Conservation (phyloP, 2,113 vertebrate genomes). For the Albula glossodonta region DNA sequence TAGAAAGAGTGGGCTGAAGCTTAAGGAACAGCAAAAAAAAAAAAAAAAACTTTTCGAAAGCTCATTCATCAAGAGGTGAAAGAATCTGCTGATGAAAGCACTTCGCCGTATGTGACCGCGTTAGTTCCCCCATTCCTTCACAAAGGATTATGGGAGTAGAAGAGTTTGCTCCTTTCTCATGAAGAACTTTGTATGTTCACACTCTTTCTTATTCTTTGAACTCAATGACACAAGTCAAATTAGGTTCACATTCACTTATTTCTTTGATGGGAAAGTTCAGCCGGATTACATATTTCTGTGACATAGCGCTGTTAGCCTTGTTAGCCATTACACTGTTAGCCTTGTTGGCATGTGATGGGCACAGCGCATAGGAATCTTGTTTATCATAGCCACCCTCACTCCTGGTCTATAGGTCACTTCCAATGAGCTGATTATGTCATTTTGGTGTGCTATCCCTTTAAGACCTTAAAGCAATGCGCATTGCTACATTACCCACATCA, state of each 20-base stretch:
- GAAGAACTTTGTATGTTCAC: neutral
- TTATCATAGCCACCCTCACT: too few species aligned
- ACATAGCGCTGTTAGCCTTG: too few species aligned
- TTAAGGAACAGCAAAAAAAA: neutral
- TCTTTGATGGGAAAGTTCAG: neutral
- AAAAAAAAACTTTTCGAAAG: neutral
- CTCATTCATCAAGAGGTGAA: neutral
- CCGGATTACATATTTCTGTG: too few species aligned
- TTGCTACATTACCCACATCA: too few species aligned
- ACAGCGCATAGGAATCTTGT: too few species aligned
- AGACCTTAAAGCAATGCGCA: too few species aligned
- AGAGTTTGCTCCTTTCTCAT: neutral
- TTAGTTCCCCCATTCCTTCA: slow-evolving; percentile 7
- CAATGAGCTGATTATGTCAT: too few species aligned
- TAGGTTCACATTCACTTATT: neutral
- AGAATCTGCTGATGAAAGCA: neutral
- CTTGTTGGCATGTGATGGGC: too few species aligned
- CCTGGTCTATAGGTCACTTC: too few species aligned
- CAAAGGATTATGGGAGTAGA: neutral
- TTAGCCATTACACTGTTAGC: too few species aligned
- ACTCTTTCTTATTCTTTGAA: neutral
- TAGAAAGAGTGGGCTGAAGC: neutral
- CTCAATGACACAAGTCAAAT: neutral
- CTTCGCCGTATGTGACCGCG: slow-evolving; percentile 1
- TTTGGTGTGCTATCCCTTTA: too few species aligned